These are phyloP conservation scores for Lomographa bimaculata DNA, from an alignment of 2,888 invertebrate species.

Conservation along the genomic window DNA sequence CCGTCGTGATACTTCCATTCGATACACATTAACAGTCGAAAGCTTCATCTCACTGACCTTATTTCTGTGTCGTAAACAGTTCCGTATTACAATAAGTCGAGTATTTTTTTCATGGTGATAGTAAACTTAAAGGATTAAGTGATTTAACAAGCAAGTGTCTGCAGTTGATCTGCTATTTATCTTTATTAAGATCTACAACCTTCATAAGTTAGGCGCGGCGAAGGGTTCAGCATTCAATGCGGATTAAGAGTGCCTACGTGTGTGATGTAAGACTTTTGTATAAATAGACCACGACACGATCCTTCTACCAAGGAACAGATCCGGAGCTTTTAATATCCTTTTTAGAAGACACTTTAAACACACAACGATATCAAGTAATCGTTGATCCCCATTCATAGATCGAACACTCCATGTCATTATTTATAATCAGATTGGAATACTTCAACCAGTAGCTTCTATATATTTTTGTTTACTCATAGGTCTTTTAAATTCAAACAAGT, in stretches of 20 bases:
- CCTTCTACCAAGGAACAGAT: conserved; percentile 15
- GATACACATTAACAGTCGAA: conserved; percentile 37
- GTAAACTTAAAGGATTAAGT: conserved; percentile 47
- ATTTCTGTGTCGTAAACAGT: conserved; percentile 39
- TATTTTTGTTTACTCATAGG: too few relatives aligned
- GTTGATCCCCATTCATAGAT: neutral
- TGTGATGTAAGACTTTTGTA: conserved; percentile 33
- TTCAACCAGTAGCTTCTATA: neutral
- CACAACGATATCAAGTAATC: neutral
- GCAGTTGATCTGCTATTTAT: conserved; percentile 57
- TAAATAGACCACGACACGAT: conserved; percentile 28
- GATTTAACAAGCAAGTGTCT: conserved; percentile 38
- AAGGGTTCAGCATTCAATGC: conserved; percentile 44
- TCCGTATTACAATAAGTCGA: conserved; percentile 33
- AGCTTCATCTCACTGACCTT: conserved; percentile 44
- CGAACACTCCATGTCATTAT: conserved; percentile 1
- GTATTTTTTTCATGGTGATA: conserved; percentile 46
- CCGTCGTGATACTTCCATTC: conserved; percentile 40
- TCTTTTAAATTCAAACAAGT: conserved; percentile 11
- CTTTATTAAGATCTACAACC: conserved; percentile 60
- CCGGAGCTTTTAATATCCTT: conserved; percentile 7
- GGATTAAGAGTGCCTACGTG: conserved; percentile 48
- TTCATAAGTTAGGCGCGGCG: conserved; percentile 45
- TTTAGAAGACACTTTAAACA: conserved; percentile 12
- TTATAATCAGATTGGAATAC: conserved; percentile 3